Percentiles rank a stretch among this genome's conserved stretches.
phyloP scores from a whole-genome alignment of 2,888 invertebrate species.

The Linnaemya tessellans region DNA sequence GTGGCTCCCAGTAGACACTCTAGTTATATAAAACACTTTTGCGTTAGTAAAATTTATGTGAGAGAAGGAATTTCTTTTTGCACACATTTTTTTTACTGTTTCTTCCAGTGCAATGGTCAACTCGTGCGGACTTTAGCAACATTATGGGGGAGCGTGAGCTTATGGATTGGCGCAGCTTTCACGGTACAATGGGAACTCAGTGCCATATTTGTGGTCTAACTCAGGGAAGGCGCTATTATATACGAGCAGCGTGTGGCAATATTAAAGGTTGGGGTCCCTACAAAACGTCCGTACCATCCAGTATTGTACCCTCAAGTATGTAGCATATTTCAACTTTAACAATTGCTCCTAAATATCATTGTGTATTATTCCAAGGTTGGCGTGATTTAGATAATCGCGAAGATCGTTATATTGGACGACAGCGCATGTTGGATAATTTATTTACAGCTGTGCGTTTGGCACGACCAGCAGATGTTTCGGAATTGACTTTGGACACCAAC shows the following conservation, averaged over 20 bases:
- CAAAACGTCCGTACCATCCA: conserved; percentile 90
- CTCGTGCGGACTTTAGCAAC: conserved; percentile 91
- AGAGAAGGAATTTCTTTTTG: no score
- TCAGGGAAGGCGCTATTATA: conserved; percentile 94
- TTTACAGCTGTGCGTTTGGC: conserved; percentile 88
- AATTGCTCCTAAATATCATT: not conserved
- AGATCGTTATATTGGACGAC: conserved; percentile 87
- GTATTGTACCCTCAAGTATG: conserved; percentile 95
- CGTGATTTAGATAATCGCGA: conserved; percentile 90
- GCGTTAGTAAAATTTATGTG: no score
- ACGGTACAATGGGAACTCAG: conserved; percentile 83
- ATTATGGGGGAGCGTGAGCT: conserved; percentile 92
- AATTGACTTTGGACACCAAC: conserved; percentile 87
- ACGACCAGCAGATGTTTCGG: conserved; percentile 86
- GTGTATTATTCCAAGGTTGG: conserved; percentile 87
- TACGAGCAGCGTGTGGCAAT: conserved; percentile 96
- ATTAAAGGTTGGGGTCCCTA: conserved; percentile 94
- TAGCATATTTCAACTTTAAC: conserved; percentile 7
- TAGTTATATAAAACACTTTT: no score
- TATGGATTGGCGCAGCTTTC: conserved; percentile 84
- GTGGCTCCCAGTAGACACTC: no score
- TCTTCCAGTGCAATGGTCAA: conserved; percentile 95
- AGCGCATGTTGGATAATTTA: conserved; percentile 89
- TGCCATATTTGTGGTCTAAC: conserved; percentile 88
- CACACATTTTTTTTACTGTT: not conserved